Evolutionary conservation across 2,888 invertebrate species (phyloP).

Genomic region (Acanthosepion lycidas): DNA sequence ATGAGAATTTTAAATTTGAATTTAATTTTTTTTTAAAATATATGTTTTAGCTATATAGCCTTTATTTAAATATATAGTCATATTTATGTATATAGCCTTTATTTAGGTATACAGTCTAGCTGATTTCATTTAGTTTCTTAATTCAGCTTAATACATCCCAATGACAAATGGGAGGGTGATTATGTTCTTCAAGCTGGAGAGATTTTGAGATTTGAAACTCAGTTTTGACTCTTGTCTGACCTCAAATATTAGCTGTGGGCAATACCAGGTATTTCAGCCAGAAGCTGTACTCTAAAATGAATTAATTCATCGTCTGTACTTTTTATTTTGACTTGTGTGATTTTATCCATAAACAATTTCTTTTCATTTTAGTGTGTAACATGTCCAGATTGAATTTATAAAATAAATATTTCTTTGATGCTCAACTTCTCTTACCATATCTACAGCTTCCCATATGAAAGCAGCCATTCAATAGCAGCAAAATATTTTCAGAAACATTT

Average conservation of each 20-base stretch:
- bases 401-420: neutral
- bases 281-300: neutral
- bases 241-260: neutral
- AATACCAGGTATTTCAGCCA: neutral
- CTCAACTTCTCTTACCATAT: neutral
- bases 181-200: too few species aligned
- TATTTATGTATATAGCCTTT: too few species aligned
- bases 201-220: too few species aligned
- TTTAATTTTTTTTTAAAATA: too few species aligned
- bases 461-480: neutral
- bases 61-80: too few species aligned
- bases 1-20: too few species aligned
- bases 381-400: neutral
- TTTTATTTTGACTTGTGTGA: neutral
- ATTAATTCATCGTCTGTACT: neutral
- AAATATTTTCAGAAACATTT: too few species aligned
- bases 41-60: too few species aligned
- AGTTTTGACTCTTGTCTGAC: neutral
- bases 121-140: too few species aligned
- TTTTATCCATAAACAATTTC: neutral
- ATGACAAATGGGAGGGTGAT: too few species aligned
- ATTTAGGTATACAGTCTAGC: too few species aligned
- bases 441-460: neutral
- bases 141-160: too few species aligned
- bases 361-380: neutral